Evolutionary conservation across 64 coral and sea anemone genomes (phyloP), one percentile per base, ranked within the genome.

Genomic region (Hydrozoanthus tunicans): DNA sequence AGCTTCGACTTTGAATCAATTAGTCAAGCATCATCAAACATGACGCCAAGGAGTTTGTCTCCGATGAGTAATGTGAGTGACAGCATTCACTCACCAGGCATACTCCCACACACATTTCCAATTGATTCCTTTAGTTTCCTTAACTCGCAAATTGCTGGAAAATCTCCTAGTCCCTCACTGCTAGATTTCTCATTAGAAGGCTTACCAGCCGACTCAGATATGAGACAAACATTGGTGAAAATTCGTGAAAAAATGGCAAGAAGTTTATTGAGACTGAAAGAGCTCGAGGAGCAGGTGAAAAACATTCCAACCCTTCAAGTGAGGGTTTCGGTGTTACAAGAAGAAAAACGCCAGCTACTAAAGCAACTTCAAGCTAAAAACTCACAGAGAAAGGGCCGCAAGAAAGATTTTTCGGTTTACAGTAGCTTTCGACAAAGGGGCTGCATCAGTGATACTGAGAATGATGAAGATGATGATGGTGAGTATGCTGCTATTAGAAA

Each of bases 281-380:
- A 99, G 25, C 92, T 99, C 4, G 97, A 99, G 54, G 97, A 99
- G 77, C 91, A 95, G 63, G 97, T 93, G 4, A 89, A 82, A 26
- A 93, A 96, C 63, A 74, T 99, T 54, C 97, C 97, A 60, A 93
- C 94, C 24, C 85, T 99, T 59, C 97, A 95, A 61, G 97, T 99
- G 67, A 94, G 92, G 53, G 96, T 96, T 60, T 99, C 97, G 6
- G 94, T 99, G 8, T 58, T 99, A 5, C 97, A 99, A 94, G 94
- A 99, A 81, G 97, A 99, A 62, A 99, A 99, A 53, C 72, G 97
- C 3, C 97, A 93, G 62, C 90, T 99, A 51, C 51, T 96, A 10
- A 95, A 93, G 56, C 97, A 99, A 70, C 65, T 99, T 58, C 92
- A 99, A 67, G 61, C 92, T 1, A 99, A 95, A 59, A 62, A 53